These are phyloP conservation scores for Drosophila buzzatii DNA, from an alignment of 2,888 invertebrate genomes.

Conservation along the genomic window DNA sequence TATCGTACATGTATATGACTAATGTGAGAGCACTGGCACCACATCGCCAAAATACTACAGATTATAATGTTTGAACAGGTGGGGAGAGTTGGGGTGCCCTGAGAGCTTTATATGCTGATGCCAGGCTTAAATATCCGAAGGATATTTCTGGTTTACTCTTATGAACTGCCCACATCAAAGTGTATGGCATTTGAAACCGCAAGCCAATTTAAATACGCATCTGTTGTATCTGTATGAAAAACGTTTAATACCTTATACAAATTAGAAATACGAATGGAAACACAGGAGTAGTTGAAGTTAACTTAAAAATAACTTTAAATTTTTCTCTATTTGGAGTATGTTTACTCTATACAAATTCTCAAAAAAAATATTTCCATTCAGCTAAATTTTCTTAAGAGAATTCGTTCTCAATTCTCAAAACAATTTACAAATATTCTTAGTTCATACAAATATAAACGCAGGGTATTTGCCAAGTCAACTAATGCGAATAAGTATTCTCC, in stretches of 20 bases:
- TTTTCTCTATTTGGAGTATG: too few species aligned
- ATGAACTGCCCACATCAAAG: constrained; percentile 63
- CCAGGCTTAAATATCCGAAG: constrained; percentile 19
- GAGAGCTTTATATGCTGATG: neutral
- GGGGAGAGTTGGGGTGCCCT: neutral
- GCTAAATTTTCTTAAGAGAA: neutral
- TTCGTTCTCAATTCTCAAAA: neutral
- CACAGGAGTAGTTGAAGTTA: too few species aligned
- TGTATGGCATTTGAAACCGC: constrained; percentile 41
- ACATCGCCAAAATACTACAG: neutral
- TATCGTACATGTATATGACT: constrained; percentile 11
- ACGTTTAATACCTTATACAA: constrained; percentile 10
- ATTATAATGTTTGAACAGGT: constrained; percentile 6
- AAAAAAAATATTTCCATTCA: neutral
- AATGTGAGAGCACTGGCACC: neutral
- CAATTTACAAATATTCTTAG: neutral
- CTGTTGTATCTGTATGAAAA: neutral
- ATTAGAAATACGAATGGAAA: neutral
- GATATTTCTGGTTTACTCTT: constrained; percentile 11
- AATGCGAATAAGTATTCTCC: neutral
- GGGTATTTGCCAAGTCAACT: neutral
- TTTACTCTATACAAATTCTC: neutral
- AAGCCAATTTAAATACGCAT: constrained; percentile 65
- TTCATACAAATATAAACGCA: neutral
- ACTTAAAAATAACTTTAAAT: too few species aligned